phyloP scores from a whole-genome alignment of 2,113 vertebrate genomes.

The Aegypius monachus region DNA sequence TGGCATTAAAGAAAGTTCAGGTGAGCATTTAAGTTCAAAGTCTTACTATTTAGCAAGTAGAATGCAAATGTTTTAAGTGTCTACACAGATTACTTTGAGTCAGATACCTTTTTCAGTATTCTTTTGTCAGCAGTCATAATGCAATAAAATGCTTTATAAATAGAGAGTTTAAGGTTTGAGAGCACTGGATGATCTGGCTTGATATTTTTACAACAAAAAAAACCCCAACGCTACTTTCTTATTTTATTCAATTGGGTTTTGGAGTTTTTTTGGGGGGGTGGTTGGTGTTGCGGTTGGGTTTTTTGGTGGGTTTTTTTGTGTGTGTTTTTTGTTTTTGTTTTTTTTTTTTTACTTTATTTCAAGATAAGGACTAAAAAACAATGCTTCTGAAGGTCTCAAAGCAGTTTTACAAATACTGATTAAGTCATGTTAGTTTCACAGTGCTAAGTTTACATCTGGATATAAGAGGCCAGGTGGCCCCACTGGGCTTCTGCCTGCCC shows the following conservation, averaged over 20 bases:
- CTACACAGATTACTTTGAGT: no score
- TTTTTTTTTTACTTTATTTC: not conserved
- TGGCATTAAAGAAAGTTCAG: slow-evolving; percentile 84
- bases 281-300: no score
- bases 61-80: accelerated
- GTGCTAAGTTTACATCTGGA: not conserved
- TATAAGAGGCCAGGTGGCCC: not conserved
- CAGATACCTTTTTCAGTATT: not conserved
- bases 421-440: not conserved
- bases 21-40: slow-evolving; percentile 16
- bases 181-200: not conserved
- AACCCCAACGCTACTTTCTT: not conserved
- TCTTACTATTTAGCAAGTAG: not conserved
- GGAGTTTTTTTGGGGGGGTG: not conserved
- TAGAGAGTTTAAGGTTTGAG: not conserved
- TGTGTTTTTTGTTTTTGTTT: no score
- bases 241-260: not conserved
- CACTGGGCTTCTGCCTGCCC: not conserved
- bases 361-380: not conserved
- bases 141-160: not conserved
- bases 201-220: not conserved
- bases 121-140: not conserved
- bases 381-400: not conserved
- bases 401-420: no score
- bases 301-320: no score